phyloP scores from a whole-genome alignment of 2,888 invertebrate species.

The Rotaria macrura region DNA sequence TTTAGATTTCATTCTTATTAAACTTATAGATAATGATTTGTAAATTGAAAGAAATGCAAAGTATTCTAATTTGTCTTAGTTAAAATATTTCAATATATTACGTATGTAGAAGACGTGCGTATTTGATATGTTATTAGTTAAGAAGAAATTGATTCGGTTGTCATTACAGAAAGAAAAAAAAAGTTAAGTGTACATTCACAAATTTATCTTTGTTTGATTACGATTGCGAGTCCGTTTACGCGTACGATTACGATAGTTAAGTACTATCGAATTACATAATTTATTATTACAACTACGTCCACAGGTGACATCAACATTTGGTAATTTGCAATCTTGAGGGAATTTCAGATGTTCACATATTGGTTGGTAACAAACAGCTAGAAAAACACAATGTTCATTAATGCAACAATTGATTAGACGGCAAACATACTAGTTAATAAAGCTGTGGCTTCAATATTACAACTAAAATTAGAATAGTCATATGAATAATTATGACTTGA shows the following conservation, averaged over 20 bases:
- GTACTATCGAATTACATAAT: neutral
- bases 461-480: neutral
- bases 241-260: neutral
- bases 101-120: neutral
- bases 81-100: neutral
- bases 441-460: neutral
- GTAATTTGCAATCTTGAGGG: slow-evolving; percentile 1
- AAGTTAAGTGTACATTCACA: no score
- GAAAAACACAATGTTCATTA: neutral
- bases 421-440: neutral
- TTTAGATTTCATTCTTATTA: no score
- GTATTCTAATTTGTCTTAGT: neutral
- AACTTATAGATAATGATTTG: no score
- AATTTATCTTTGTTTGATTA: neutral
- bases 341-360: neutral
- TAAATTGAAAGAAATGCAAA: neutral
- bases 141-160: neutral
- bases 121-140: neutral
- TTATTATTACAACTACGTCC: slow-evolving; percentile 4
- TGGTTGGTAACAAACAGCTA: slow-evolving; percentile 5
- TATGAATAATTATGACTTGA: neutral
- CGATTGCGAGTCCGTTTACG: neutral
- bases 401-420: neutral
- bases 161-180: no score
- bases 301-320: slow-evolving; percentile 16